Evolutionary conservation across 2,888 invertebrate species (phyloP).

Genomic region (Rhyacophila evoluta): DNA sequence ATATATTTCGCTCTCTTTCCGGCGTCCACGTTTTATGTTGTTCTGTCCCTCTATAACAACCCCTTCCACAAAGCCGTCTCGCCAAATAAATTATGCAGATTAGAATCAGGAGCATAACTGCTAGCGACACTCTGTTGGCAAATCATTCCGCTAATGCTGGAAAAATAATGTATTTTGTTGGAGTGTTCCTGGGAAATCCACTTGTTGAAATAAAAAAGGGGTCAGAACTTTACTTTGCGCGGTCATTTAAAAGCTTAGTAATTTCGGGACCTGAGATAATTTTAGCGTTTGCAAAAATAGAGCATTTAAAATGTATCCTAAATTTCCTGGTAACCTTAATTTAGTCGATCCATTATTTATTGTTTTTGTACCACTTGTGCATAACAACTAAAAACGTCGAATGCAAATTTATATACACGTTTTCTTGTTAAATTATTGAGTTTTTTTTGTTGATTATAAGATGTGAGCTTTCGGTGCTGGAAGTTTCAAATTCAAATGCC

Average conservation of each 20-base stretch:
- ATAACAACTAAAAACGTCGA: no score
- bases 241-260: neutral
- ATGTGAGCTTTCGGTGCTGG: no score
- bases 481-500: no score
- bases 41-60: neutral
- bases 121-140: slow-evolving; percentile 19
- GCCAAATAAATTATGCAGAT: slow-evolving; percentile 22
- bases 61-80: neutral
- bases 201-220: slow-evolving; percentile 7
- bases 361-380: no score
- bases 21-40: neutral
- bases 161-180: slow-evolving; percentile 17
- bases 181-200: neutral
- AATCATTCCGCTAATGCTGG: slow-evolving; percentile 15
- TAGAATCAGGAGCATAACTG: slow-evolving; percentile 9
- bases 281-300: neutral
- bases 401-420: no score
- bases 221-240: neutral
- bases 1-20: slow-evolving; percentile 10
- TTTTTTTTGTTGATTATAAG: no score
- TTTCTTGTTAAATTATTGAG: no score
- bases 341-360: no score
- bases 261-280: neutral
- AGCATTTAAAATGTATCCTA: no score
- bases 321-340: no score